phyloP scores from a whole-genome alignment of 37 sponge, comb jelly and placozoan species.

The Aplysina aerophoba region DNA sequence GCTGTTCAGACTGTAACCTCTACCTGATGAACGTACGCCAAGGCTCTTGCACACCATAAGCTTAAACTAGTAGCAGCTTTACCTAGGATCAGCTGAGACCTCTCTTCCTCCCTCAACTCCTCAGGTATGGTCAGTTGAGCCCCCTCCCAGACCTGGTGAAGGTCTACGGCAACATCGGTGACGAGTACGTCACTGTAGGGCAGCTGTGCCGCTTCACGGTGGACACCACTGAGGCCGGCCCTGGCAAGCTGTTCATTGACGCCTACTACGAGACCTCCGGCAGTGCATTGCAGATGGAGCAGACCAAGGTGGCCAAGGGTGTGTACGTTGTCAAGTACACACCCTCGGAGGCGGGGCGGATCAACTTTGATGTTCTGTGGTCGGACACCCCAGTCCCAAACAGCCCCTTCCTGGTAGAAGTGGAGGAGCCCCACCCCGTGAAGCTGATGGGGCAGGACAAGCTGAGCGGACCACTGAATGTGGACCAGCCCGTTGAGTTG shows the following conservation, averaged over 20 bases:
- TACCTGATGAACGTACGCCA: too few species aligned
- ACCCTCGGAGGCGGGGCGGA: slow-evolving; percentile 32
- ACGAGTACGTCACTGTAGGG: slow-evolving; percentile 39
- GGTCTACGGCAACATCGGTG: slow-evolving; percentile 65
- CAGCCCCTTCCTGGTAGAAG: slow-evolving; percentile 67
- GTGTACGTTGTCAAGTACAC: slow-evolving; percentile 53
- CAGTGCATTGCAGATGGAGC: slow-evolving; percentile 29
- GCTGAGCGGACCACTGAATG: slow-evolving; percentile 24
- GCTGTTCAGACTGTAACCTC: too few species aligned
- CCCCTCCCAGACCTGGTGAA: slow-evolving; percentile 60
- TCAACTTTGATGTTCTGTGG: slow-evolving; percentile 62
- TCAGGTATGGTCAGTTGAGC: slow-evolving; percentile 40
- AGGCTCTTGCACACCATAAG: too few species aligned
- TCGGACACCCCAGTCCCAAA: slow-evolving; percentile 62
- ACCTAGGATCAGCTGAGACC: too few species aligned
- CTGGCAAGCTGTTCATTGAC: slow-evolving; percentile 64
- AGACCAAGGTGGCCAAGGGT: slow-evolving; percentile 13
- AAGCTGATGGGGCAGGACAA: slow-evolving; percentile 51
- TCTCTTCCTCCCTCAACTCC: neutral
- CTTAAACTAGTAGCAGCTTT: too few species aligned
- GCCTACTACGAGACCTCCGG: slow-evolving; percentile 46
- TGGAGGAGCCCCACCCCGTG: slow-evolving; percentile 46
- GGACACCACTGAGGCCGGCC: slow-evolving; percentile 71
- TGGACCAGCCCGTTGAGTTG: slow-evolving; percentile 44
- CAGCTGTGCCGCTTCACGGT: slow-evolving; percentile 61